Evolutionary conservation across 2,888 invertebrate genomes (phyloP), one percentile per base, ranked within the genome.

Genomic region (Heteropelma amictum): DNA sequence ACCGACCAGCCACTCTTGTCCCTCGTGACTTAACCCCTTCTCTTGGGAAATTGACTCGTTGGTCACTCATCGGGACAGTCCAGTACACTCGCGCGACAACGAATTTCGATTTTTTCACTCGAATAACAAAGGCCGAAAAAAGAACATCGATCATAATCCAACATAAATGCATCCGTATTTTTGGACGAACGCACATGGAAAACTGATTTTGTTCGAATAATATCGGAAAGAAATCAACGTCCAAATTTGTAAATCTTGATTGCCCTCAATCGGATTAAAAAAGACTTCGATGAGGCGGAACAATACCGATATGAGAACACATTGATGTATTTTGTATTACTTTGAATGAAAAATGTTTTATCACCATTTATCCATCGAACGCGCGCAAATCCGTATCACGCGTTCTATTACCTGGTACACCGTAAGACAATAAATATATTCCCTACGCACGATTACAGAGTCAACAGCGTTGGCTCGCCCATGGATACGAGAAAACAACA

Each of bases 401-500:
- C 49, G 35, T 54, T 19, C 45, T 49, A 14, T 63, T 51, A 64
- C 58, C 35, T 69, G 69, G 64, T 38, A 64, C 69, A 35, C 58
- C 51, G 53, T 40, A 30, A 40, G 28, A 64, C 51, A 28, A 53
- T 26, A 19, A 26, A 47, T 30, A 45, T 14, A 17, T 17, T 7
- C 30, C 23, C 33, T 49, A 35, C 51, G n/a, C n/a, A n/a, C n/a
- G n/a, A n/a, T n/a, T 23, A 3, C 19, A 6, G 60, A 42, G 53
- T 49, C 12, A 10, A 63, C 53, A 49, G 53, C 33, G 49, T 30
- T 51, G 17, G 26, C 30, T 33, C 42, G 19, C 54, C 68, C 72
- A 56, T 73, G 49, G 72, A 68, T 68, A 69, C 58, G 58, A 21
- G 17, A 60, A 69, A 69, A 64, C 28, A 69, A 64, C 45, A 54